Base-by-base conservation (phyloP, 2,888 invertebrate genomes). In the Idaea dimidiata region DNA sequence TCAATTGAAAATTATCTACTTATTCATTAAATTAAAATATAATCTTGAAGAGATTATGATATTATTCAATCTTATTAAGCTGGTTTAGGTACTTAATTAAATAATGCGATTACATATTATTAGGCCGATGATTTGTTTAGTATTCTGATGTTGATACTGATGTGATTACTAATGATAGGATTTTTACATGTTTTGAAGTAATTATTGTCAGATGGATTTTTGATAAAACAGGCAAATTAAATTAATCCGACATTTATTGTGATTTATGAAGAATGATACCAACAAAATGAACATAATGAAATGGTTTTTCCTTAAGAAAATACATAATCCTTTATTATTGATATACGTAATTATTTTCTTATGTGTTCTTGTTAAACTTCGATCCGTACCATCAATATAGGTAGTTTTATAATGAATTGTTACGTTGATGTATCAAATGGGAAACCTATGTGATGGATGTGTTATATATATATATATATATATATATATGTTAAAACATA, bases 1-100 rank as follows among this genome's bases (percentile, higher is more conserved):
- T 24, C 24, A 24, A 24, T 24, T 3, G 24, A 59, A 64, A 59
- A 65, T 61, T 16, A 59, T 43, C 43, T 43, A 43, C 43, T 43
- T 43, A 7, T 43, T 53, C 10, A 24, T 3, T 57, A 17, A 59
- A 61, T n/a, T n/a, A n/a, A n/a, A 59, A 31, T 31, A 10, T 3
- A 17, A 16, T 33, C 3, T 1, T 24, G 1, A 24, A 24, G 43
- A 43, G 43, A 43, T 43, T 43, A 43, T 43, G 43, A 43, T 43
- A 43, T 43, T 14, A 43, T 24, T 24, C 5, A 43, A 43, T 43
- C 43, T 10, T 10, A 14, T 43, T 14, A 43, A 43, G 14, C 43
- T 43, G 14, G 14, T 43, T 43, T 18, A 54, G 5, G 17, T 59
- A 43, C 43, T 43, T 43, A 43, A 43, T 43, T 43, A 43, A 8